These are phyloP conservation scores for Melanotaenia parkinsoni DNA, from an alignment of 2,797 vertebrate genomes.

Conservation along the genomic window DNA sequence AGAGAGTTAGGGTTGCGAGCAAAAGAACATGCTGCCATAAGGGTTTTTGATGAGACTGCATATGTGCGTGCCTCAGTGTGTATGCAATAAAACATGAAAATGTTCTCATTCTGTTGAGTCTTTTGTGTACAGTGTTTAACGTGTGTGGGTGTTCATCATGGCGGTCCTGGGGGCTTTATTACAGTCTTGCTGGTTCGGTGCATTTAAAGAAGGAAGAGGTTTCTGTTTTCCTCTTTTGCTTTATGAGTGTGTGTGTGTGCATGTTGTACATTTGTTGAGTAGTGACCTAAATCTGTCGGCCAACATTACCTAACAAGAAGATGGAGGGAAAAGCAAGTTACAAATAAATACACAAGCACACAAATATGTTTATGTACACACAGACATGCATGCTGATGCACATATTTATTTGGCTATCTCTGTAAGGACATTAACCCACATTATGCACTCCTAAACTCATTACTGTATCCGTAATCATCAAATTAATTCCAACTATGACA, in stretches of 20 bases:
- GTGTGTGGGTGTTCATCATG: constrained; percentile 40
- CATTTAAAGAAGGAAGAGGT: constrained; percentile 64
- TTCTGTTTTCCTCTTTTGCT: constrained; percentile 33
- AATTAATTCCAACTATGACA: background rate
- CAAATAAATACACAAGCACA: constrained; percentile 41
- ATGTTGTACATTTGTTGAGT: constrained; percentile 74
- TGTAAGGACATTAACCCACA: background rate
- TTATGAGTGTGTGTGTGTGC: constrained; percentile 36
- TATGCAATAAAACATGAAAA: constrained; percentile 34
- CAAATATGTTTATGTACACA: constrained; percentile 28
- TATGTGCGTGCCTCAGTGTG: constrained; percentile 31
- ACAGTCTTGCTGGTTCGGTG: constrained; percentile 67
- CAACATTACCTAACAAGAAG: constrained; percentile 78
- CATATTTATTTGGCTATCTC: background rate
- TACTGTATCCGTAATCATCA: background rate
- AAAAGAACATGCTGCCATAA: constrained; percentile 76
- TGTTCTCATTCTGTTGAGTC: constrained; percentile 44
- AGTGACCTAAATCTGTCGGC: constrained; percentile 82
- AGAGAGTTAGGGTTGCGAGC: constrained; percentile 49
- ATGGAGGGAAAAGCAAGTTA: constrained; percentile 56
- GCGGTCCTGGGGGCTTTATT: constrained; percentile 62
- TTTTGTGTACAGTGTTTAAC: constrained; percentile 44
- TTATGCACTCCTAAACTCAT: background rate
- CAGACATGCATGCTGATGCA: background rate
- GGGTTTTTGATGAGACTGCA: constrained; percentile 67